These are phyloP conservation scores for Meles meles DNA, from an alignment of 2,113 vertebrate species.

Conservation along the genomic window DNA sequence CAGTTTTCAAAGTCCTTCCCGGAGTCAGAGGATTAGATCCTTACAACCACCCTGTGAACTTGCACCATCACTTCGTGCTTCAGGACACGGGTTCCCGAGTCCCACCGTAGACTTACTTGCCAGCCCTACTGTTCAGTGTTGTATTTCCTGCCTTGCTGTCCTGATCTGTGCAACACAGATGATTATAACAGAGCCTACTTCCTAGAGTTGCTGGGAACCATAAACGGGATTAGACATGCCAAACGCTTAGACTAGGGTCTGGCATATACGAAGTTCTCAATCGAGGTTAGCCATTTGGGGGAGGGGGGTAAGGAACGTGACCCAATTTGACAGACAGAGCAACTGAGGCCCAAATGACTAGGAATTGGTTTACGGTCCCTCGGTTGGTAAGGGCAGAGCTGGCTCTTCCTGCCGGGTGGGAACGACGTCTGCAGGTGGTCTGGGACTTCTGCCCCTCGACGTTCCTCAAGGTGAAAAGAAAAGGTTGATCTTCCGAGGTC, in stretches of 20 bases:
- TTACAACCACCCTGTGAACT: neutral
- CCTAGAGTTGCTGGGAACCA: neutral
- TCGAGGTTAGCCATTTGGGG: neutral
- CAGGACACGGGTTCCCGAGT: neutral
- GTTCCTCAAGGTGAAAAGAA: neutral
- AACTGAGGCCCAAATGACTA: neutral
- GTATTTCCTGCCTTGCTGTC: neutral
- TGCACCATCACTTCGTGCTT: neutral
- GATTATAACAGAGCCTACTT: neutral
- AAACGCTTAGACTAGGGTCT: neutral
- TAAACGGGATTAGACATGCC: neutral
- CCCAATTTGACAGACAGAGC: neutral
- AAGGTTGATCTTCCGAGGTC: neutral
- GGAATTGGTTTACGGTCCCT: neutral
- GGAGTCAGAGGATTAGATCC: neutral
- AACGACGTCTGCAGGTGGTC: neutral
- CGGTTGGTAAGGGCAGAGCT: neutral
- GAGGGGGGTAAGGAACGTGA: neutral
- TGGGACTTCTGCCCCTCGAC: neutral
- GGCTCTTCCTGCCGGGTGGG: neutral
- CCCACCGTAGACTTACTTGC: neutral
- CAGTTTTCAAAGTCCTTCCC: neutral
- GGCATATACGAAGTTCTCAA: neutral
- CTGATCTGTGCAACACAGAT: neutral
- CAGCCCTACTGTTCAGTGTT: neutral